Conservation (phyloP, 1,140 invertebrate species). For the Drosophila lowei region DNA sequence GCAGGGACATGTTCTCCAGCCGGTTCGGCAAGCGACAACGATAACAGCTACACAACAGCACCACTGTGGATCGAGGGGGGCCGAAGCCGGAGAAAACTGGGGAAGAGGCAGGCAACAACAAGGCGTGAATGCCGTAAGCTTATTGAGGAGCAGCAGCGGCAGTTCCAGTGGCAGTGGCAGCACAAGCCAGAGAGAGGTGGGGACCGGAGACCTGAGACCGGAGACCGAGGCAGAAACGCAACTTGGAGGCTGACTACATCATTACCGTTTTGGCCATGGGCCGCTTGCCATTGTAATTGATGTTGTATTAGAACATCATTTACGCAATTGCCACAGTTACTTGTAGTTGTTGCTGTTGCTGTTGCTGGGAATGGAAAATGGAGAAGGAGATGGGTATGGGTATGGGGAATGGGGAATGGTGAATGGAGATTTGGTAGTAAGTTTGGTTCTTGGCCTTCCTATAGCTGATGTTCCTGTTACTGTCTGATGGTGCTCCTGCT, state of each 20-base stretch:
- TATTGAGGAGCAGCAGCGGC: conserved; percentile 36
- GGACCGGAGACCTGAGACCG: neutral
- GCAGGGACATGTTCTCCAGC: conserved; percentile 38
- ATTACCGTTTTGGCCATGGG: conserved; percentile 73
- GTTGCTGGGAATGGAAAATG: conserved; percentile 10
- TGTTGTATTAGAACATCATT: conserved; percentile 81
- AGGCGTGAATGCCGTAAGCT: conserved; percentile 78
- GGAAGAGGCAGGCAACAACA: conserved; percentile 54
- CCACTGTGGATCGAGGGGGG: neutral
- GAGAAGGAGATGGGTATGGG: neutral
- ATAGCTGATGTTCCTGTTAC: neutral
- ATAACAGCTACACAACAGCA: conserved; percentile 64
- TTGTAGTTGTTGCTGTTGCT: conserved; percentile 28
- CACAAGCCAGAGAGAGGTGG: neutral
- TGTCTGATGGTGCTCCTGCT: neutral
- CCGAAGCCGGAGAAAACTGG: conserved; percentile 1
- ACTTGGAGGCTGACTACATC: conserved; percentile 69
- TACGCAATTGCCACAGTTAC: conserved; percentile 73
- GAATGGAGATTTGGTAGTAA: too few species aligned
- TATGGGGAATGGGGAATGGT: too few species aligned
- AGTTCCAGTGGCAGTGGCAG: neutral
- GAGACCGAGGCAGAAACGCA: conserved; percentile 39
- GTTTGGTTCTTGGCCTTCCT: too few species aligned
- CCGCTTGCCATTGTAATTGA: conserved; percentile 80
- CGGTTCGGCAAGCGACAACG: conserved; percentile 57